Conservation (phyloP, 2,113 vertebrate genomes). For the Phoenicopterus ruber region DNA sequence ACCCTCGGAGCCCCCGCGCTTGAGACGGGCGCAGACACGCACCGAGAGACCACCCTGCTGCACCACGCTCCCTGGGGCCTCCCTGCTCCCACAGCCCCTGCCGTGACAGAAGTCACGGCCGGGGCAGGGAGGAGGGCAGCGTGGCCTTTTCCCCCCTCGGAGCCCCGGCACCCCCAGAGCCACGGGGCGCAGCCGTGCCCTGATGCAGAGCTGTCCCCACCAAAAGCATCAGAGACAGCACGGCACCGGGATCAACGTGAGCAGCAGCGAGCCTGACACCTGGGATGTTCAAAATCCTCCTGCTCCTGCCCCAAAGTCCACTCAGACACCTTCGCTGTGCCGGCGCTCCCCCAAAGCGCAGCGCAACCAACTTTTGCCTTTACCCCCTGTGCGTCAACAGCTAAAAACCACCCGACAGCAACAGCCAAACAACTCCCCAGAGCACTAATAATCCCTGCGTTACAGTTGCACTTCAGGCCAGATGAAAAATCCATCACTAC, state of each 20-base stretch:
- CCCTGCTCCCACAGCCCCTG: neutral
- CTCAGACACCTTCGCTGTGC: neutral
- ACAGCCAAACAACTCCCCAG: neutral
- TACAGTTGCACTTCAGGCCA: neutral
- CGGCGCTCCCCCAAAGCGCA: neutral
- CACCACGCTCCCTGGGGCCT: neutral
- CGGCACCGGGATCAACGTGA: neutral
- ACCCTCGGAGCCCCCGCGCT: neutral
- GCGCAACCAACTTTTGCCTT: neutral
- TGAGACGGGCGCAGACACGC: neutral
- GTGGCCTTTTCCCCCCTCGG: rapidly evolving
- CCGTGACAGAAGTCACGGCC: neutral
- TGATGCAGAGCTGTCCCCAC: neutral
- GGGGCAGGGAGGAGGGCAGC: neutral
- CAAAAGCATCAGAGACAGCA: too few relatives aligned
- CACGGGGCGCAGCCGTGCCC: neutral
- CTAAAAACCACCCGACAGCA: neutral
- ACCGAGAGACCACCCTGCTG: neutral
- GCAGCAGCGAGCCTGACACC: neutral
- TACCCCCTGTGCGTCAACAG: neutral
- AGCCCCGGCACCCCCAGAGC: neutral
- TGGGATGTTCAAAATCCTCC: neutral
- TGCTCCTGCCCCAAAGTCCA: neutral
- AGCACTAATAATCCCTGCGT: neutral
- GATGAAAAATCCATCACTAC: neutral